Conservation (phyloP, 2,888 invertebrate species). For the Troilus luridus region DNA sequence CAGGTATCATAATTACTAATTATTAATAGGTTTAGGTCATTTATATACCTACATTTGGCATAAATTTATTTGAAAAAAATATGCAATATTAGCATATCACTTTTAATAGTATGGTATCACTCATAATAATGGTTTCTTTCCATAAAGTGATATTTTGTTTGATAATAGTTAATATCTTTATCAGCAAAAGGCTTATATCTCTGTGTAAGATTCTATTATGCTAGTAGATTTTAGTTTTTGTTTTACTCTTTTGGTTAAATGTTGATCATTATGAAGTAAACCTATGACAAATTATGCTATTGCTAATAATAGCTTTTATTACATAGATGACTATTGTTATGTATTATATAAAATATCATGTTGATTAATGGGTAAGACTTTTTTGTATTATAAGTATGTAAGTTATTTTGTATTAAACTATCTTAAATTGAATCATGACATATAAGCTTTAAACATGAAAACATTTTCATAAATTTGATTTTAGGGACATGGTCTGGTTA, state of each 20-base stretch:
- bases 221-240: too few species aligned
- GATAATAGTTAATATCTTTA: neutral
- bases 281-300: too few species aligned
- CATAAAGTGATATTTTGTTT: neutral
- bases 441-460: neutral
- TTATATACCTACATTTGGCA: neutral
- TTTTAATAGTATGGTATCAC: neutral
- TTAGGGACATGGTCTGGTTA: conserved; percentile 62
- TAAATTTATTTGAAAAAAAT: neutral
- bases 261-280: too few species aligned
- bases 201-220: too few species aligned
- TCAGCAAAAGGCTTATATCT: too few species aligned
- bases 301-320: too few species aligned
- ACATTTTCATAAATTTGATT: neutral
- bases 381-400: too few species aligned
- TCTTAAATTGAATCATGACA: neutral
- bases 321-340: too few species aligned
- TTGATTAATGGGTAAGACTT: too few species aligned
- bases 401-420: too few species aligned
- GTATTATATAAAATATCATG: too few species aligned
- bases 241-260: too few species aligned
- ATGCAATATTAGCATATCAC: neutral
- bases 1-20: conserved; percentile 4
- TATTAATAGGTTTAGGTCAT: neutral
- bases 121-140: neutral